Base-by-base conservation (phyloP, 2,113 vertebrate genomes). In the Stercorarius parasiticus region DNA sequence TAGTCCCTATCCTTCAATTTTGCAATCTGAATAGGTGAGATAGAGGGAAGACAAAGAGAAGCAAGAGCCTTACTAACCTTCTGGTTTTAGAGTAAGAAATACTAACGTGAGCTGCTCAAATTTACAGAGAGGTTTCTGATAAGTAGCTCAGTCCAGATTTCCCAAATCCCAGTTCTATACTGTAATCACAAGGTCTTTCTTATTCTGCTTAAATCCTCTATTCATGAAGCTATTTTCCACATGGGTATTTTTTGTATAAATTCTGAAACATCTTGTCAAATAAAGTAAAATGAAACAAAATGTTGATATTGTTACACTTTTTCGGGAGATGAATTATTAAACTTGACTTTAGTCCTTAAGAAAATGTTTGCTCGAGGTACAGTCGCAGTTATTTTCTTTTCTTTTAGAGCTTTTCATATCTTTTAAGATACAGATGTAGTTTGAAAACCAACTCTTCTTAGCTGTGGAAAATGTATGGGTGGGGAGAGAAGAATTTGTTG, bases 31-130 rank as follows among this genome's bases (percentile, higher is more conserved):
- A 32, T 7, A 70, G 5, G 36, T 66, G 34, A 62, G 27, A 65
- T 34, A 82, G 65, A 88, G 10, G 10, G 11, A 86, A 59, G 38
- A 66, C 9, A 76, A 45, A 92, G 14, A 47, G 34, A 64, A 88
- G 7, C 3, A 50, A 74, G 1, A 20, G 2, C 14, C 26, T 53
- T 61, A n/a, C 13, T 22, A 49, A 43, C 4, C 4, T 82, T 17
- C 9, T 49, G 5, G 5, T 66, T 67, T 42, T 29, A 58, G 9
- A 62, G 7, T 55, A 59, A 59, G 22, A 90, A 34, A 47, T 49
- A 16, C 3, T 82, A 34, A 64, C 0, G 0, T 15, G 29, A 56
- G 2, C 2, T 53, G 25, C 22, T 3, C 8, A 85, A 50, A 89
- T 53, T 66, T 25, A 50, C 7, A 47, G 14, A n/a, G 29, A 59